Evolutionary conservation across 2,797 vertebrate genomes (phyloP).

Genomic region (Scarus forsteni): DNA sequence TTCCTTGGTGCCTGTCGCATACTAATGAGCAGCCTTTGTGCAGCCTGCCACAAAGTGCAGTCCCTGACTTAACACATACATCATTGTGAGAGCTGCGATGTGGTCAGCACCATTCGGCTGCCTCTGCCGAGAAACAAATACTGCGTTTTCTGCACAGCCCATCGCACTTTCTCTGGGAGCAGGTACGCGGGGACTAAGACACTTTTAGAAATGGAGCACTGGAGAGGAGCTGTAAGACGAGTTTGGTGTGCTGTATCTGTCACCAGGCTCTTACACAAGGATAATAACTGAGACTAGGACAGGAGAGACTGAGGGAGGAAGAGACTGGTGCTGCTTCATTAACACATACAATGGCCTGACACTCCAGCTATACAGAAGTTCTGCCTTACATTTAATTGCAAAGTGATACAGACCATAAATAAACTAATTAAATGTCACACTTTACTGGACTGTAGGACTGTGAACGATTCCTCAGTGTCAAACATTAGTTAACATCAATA

Average conservation of each 20-base stretch:
- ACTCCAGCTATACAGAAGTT: too few relatives aligned
- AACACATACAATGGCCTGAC: too few relatives aligned
- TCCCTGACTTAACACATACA: constrained; percentile 81
- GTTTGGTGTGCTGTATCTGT: neutral
- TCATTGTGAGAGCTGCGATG: constrained; percentile 74
- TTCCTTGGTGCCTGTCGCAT: constrained; percentile 68
- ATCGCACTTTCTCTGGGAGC: constrained; percentile 60
- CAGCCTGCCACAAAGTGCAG: constrained; percentile 75
- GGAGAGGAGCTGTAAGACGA: constrained; percentile 11
- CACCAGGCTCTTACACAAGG: constrained; percentile 13
- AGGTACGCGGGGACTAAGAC: constrained; percentile 20
- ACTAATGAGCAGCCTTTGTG: constrained; percentile 81
- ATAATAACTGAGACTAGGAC: constrained; percentile 15
- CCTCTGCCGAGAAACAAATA: constrained; percentile 58
- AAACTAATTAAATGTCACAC: too few relatives aligned
- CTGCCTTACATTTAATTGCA: too few relatives aligned
- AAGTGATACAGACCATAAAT: too few relatives aligned
- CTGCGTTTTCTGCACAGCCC: constrained; percentile 50
- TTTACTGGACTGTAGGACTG: too few relatives aligned
- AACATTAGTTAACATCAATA: too few relatives aligned
- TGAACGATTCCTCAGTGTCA: too few relatives aligned
- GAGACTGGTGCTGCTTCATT: neutral
- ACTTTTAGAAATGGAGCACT: constrained; percentile 28
- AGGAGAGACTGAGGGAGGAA: constrained; percentile 1
- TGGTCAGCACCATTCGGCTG: constrained; percentile 68